Evolutionary conservation across 2,113 vertebrate species (phyloP).

Genomic region (Numida meleagris): DNA sequence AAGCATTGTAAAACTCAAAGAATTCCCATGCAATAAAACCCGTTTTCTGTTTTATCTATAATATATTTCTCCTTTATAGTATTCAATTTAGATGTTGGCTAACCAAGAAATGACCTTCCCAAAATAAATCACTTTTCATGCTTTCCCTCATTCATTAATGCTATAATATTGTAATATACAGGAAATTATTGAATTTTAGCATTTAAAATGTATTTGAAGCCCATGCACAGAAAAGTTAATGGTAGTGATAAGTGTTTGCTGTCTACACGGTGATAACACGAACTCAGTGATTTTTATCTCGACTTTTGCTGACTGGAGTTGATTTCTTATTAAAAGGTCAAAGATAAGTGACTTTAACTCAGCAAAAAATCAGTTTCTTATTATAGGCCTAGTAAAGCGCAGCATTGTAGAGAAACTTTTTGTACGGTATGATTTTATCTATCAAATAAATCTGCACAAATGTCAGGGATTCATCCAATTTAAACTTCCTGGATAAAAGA

Average conservation of each 20-base stretch:
- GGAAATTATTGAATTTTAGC: constrained; percentile 27
- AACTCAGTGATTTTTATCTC: constrained; percentile 54
- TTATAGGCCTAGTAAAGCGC: constrained; percentile 29
- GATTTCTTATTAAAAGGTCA: constrained; percentile 61
- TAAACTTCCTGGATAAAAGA: constrained; percentile 40
- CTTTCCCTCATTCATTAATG: constrained; percentile 37
- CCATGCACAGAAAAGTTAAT: neutral
- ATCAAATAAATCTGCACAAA: constrained; percentile 41
- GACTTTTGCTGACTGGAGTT: constrained; percentile 39
- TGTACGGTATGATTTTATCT: constrained; percentile 51
- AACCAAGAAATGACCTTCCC: constrained; percentile 34
- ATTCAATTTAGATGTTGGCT: constrained; percentile 20
- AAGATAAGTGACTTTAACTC: constrained; percentile 63
- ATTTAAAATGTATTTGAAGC: constrained; percentile 55
- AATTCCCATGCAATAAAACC: constrained; percentile 46
- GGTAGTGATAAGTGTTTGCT: neutral
- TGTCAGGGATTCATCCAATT: constrained; percentile 44
- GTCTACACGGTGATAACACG: constrained; percentile 1
- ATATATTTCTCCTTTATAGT: constrained; percentile 41
- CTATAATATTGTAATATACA: constrained; percentile 12
- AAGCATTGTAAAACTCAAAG: constrained; percentile 37
- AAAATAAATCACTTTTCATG: constrained; percentile 53
- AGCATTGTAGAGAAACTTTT: constrained; percentile 6
- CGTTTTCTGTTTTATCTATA: constrained; percentile 21
- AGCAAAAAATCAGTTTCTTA: constrained; percentile 46